A percentile compares a stretch with the other conserved stretches of the same genome.
These are phyloP conservation scores for Timema cristinae DNA, from an alignment of 2,888 invertebrate genomes.

Conservation along the genomic window DNA sequence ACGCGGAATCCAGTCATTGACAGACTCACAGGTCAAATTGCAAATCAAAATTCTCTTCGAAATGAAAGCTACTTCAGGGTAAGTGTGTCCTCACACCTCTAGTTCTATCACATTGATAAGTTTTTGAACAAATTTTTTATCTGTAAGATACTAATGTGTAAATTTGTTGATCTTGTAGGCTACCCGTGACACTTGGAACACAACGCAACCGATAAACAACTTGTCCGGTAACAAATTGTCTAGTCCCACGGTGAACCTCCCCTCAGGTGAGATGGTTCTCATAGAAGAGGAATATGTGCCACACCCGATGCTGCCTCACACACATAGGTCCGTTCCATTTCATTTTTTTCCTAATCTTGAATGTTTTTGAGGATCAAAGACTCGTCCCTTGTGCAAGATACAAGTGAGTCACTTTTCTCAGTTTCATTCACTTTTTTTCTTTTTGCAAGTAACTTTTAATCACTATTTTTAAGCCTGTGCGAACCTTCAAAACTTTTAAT, in stretches of 20 bases:
- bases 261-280: slow-evolving; percentile 48
- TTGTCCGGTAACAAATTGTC: slow-evolving; percentile 40
- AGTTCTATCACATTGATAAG: slow-evolving; percentile 13
- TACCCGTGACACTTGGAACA: slow-evolving; percentile 56
- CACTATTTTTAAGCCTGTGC: too few species aligned
- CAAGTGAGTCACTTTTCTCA: too few species aligned
- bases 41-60: slow-evolving; percentile 54
- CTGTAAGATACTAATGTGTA: too few species aligned
- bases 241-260: slow-evolving; percentile 53
- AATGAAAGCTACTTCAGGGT: slow-evolving; percentile 93
- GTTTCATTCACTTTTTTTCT: too few species aligned
- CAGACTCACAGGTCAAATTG: slow-evolving; percentile 67
- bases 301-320: background rate
- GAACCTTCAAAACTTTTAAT: too few species aligned
- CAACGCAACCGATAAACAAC: slow-evolving; percentile 44
- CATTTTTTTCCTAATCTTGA: background rate
- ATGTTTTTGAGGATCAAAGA: too few species aligned
- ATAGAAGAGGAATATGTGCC: slow-evolving; percentile 54
- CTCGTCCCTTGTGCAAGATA: too few species aligned
- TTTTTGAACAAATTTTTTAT: slow-evolving; percentile 4
- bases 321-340: slow-evolving; percentile 16
- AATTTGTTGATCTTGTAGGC: slow-evolving; percentile 43
- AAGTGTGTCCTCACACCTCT: slow-evolving; percentile 52
- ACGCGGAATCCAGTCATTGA: slow-evolving; percentile 82
- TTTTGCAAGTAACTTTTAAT: too few species aligned